phyloP scores from a whole-genome alignment of 1,140 invertebrate species.

The Druon quercuslanigerum region DNA sequence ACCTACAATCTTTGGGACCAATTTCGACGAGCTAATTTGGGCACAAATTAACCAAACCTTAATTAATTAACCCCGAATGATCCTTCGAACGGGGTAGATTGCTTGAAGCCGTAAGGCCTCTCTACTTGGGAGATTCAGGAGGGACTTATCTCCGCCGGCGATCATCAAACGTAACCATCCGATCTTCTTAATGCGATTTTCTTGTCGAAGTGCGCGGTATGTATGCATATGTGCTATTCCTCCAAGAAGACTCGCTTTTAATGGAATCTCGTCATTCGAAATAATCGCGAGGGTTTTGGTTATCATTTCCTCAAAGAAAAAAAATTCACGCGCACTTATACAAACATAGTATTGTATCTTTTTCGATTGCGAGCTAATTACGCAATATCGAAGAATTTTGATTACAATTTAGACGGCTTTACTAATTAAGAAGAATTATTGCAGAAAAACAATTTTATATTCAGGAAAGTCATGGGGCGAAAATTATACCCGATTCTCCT shows the following conservation, averaged over 20 bases:
- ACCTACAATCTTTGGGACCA: constrained; percentile 22
- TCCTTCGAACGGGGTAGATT: constrained; percentile 43
- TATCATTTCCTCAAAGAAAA: not conserved
- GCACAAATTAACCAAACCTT: constrained; percentile 49
- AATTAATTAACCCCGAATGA: constrained; percentile 57
- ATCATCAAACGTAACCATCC: constrained; percentile 59
- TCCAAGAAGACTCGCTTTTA: constrained; percentile 23
- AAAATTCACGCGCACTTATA: constrained; percentile 18
- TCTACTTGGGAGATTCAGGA: constrained; percentile 42
- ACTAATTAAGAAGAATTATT: no score
- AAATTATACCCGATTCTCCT: no score
- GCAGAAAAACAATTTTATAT: no score
- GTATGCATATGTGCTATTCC: constrained; percentile 42
- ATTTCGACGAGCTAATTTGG: constrained; percentile 56
- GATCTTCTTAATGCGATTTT: constrained; percentile 63
- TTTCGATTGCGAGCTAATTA: no score
- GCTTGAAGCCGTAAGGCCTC: constrained; percentile 20
- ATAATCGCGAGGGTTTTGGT: constrained; percentile 31
- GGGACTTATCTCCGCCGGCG: constrained; percentile 51
- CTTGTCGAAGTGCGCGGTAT: constrained; percentile 53
- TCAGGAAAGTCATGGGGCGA: no score
- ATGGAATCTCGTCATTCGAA: constrained; percentile 39
- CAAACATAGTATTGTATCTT: no score
- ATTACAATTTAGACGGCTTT: no score
- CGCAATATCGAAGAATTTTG: no score